Conservation (phyloP, 2,888 invertebrate genomes). For the Troilus luridus region DNA sequence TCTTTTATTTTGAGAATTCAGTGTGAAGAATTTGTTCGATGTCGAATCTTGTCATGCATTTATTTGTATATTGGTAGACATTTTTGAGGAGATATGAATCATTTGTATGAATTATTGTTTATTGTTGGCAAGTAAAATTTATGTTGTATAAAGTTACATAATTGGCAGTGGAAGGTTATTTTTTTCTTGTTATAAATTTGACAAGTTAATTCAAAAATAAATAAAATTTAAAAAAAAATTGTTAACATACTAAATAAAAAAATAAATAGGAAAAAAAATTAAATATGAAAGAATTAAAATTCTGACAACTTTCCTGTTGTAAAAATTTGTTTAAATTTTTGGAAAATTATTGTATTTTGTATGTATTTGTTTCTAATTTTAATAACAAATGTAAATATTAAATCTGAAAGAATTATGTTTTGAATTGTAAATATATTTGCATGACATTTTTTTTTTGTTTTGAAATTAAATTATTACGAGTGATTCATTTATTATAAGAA, state of each 20-base stretch:
- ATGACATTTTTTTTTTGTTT: constrained; percentile 53
- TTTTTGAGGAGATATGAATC: neutral
- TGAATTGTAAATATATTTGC: constrained; percentile 56
- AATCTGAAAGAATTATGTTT: constrained; percentile 41
- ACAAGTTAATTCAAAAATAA: neutral
- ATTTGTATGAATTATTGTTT: constrained; percentile 36
- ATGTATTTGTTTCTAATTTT: constrained; percentile 57
- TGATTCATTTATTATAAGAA: constrained; percentile 46
- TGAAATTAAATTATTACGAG: constrained; percentile 43
- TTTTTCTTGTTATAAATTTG: constrained; percentile 23
- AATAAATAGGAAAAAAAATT: neutral
- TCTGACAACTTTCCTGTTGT: constrained; percentile 6
- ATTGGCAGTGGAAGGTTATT: constrained; percentile 1
- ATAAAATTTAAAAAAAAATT: constrained; percentile 13
- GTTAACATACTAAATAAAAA: neutral
- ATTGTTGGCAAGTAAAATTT: constrained; percentile 32
- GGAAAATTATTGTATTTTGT: constrained; percentile 55
- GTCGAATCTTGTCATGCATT: constrained; percentile 41
- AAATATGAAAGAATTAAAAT: neutral
- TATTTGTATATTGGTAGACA: constrained; percentile 25
- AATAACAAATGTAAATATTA: constrained; percentile 48
- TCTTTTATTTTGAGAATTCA: neutral
- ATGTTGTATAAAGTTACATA: constrained; percentile 15
- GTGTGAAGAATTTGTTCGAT: constrained; percentile 20
- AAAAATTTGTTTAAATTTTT: constrained; percentile 49